Base-by-base conservation (phyloP, 2,888 invertebrate genomes). In the Diarsia mendica region DNA sequence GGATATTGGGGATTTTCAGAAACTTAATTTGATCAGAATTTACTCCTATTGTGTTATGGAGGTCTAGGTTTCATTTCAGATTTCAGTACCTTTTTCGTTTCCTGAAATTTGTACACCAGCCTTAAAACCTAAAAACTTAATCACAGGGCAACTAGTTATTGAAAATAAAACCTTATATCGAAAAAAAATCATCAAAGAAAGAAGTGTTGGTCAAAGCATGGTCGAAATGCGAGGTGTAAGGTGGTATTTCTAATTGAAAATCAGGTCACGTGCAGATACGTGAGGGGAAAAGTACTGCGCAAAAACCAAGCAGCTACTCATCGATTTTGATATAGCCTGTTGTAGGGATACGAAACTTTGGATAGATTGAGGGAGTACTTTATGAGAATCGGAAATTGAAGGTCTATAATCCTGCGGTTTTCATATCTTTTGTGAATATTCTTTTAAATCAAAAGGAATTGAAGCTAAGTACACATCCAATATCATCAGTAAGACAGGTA, bases 221-320 rank as follows among this genome's bases (percentile, higher is more conserved):
- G 63, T 69, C 39, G n/a, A 63, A 69, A 67, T 80, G 67, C 65
- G 51, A 39, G 53, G 61, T 71, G 61, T 80, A 72, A 73, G 63
- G 63, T 74, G 67, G 67, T 11, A 23, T 20, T 61, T 53, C 46
- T 20, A 77, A 77, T 85, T 77, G 49, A 79, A 75, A 82, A 72
- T 82, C 84, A 64, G 70, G 72, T 84, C 84, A 84, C 84, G 85
- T 77, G 53, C 75, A 20, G 15, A 23, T 70, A 75, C 70, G 70
- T 72, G 67, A 70, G 67, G 74, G 71, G 55, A 51, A 65, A 39
- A 75, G 66, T 84, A 28, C 72, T 75, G 73, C 70, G 76, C 76
- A 79, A 84, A 85, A 85, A 85, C 49, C 67, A 63, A 73, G 28
- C 55, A 67, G 63, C 72, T 79, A 84, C 73, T 84, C 73, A 76